phyloP scores from a whole-genome alignment of 2,888 invertebrate species.

The Torymus texanus region DNA sequence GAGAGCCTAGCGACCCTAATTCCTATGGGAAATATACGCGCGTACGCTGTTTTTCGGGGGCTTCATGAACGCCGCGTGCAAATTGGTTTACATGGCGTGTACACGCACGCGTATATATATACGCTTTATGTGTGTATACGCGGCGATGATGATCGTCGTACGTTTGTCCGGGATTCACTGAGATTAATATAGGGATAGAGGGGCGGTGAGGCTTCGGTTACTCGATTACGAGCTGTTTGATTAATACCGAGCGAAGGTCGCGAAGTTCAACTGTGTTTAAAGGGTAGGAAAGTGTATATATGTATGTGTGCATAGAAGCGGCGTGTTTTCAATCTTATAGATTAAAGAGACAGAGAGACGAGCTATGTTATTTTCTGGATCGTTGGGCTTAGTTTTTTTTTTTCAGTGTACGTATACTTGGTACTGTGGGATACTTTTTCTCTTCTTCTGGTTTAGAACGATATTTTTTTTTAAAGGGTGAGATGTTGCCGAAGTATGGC shows the following conservation, averaged over 20 bases:
- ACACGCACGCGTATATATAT: constrained; percentile 13
- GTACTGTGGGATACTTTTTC: too few relatives aligned
- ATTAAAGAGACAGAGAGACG: not conserved
- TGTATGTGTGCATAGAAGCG: too few relatives aligned
- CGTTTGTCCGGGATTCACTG: constrained; percentile 15
- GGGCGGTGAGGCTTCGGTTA: constrained; percentile 15
- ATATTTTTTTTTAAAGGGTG: too few relatives aligned
- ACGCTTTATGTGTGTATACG: too few relatives aligned
- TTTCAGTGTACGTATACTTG: too few relatives aligned
- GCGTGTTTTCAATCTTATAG: not conserved
- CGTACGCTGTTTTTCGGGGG: constrained; percentile 60
- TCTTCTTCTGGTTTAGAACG: too few relatives aligned
- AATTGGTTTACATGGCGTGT: constrained; percentile 72
- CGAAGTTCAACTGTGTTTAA: not conserved
- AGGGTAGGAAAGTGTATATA: not conserved
- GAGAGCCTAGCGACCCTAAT: constrained; percentile 66
- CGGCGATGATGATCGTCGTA: constrained; percentile 48
- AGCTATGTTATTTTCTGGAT: too few relatives aligned
- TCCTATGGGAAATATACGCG: constrained; percentile 74
- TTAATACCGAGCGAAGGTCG: not conserved
- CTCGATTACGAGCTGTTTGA: constrained; percentile 35
- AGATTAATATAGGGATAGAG: constrained; percentile 38
- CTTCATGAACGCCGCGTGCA: constrained; percentile 66
- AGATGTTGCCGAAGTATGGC: too few relatives aligned
- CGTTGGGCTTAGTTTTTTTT: too few relatives aligned